These are phyloP conservation scores for Pseudomugil gertrudae DNA, from an alignment of 2,797 vertebrate genomes.

Conservation along the genomic window DNA sequence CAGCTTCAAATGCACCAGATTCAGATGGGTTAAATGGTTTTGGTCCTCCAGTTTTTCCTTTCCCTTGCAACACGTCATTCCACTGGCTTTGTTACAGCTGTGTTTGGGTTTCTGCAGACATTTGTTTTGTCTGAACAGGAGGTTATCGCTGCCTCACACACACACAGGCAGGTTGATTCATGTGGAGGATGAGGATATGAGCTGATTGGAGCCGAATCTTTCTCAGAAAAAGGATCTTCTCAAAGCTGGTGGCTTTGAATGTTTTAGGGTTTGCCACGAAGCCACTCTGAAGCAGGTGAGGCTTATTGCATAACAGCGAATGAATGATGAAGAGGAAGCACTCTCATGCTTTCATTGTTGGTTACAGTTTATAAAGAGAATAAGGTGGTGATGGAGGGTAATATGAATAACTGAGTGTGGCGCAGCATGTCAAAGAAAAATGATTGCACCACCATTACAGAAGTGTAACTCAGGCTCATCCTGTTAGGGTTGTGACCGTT, in stretches of 20 bases:
- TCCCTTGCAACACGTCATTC: slow-evolving; percentile 22
- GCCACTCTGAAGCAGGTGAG: slow-evolving; percentile 24
- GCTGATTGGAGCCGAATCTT: slow-evolving; percentile 19
- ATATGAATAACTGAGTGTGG: background rate
- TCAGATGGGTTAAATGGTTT: slow-evolving; percentile 17
- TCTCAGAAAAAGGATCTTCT: slow-evolving; percentile 37
- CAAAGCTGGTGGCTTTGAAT: slow-evolving; percentile 43
- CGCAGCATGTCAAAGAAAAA: background rate
- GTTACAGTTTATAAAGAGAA: slow-evolving; percentile 7
- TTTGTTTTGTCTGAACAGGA: slow-evolving; percentile 68
- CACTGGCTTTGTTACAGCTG: slow-evolving; percentile 31
- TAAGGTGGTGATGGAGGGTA: background rate
- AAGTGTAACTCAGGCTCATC: background rate
- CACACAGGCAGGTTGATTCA: slow-evolving; percentile 54
- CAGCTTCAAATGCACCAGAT: background rate
- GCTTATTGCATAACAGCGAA: background rate
- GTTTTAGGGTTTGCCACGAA: slow-evolving; percentile 11
- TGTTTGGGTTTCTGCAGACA: slow-evolving; percentile 56
- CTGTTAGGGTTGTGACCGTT: background rate
- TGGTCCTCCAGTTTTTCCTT: background rate
- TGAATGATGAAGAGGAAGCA: background rate
- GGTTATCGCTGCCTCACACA: slow-evolving; percentile 28
- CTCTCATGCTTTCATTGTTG: background rate
- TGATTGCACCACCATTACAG: background rate
- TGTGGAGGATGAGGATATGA: slow-evolving; percentile 35